Evolutionary conservation across 37 sponge, comb jelly and placozoan genomes (phyloP).

Genomic region (Geodia barretti): DNA sequence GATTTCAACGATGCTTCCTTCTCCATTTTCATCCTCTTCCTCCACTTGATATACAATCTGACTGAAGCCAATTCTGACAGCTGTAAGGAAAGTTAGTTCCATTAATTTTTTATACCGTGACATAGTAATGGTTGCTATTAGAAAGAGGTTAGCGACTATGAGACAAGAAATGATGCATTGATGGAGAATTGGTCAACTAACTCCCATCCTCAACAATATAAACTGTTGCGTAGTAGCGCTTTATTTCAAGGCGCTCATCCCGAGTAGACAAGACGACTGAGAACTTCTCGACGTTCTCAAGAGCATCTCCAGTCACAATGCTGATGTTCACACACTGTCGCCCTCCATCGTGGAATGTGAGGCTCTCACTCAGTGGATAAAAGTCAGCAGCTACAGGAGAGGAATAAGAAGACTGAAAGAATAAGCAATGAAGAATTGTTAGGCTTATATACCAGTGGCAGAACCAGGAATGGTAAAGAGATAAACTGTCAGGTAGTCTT

Average conservation of each 20-base stretch:
- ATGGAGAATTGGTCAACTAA: too few relatives aligned
- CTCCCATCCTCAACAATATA: neutral
- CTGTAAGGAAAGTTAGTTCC: too few relatives aligned
- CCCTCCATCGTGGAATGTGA: neutral
- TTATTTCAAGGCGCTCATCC: neutral
- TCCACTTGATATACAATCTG: neutral
- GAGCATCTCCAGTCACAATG: neutral
- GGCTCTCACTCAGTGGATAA: too few relatives aligned
- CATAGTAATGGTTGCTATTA: too few relatives aligned
- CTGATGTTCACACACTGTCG: neutral
- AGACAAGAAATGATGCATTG: too few relatives aligned
- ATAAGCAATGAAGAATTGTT: too few relatives aligned
- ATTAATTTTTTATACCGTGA: too few relatives aligned
- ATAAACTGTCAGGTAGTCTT: neutral
- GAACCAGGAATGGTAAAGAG: neutral
- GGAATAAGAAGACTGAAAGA: too few relatives aligned
- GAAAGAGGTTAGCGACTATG: too few relatives aligned
- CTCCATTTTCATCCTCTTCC: neutral
- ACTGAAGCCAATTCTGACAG: neutral
- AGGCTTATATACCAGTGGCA: neutral
- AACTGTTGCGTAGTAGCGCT: neutral
- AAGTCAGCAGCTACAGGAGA: too few relatives aligned
- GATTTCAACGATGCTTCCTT: neutral
- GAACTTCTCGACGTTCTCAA: neutral
- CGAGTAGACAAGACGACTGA: neutral